Evolutionary conservation across 2,113 vertebrate species (phyloP), one percentile per base, ranked within the genome.

Genomic region (Pterocles burchelli): DNA sequence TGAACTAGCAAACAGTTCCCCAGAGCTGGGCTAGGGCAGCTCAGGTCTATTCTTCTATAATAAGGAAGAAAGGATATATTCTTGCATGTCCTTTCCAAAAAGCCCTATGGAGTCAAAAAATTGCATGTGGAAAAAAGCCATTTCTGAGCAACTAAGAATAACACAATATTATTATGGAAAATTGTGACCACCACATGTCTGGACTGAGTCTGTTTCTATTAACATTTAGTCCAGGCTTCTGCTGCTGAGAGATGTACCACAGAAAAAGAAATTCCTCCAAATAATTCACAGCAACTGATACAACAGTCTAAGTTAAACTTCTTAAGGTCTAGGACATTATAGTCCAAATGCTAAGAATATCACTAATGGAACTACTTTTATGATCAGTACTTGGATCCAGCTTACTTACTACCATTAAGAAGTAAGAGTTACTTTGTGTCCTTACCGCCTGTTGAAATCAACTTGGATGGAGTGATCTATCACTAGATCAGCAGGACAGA

Each of bases 391-490:
- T 12, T 41, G 11, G 22, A 45, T 57, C 10, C 54, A 59, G 33
- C 36, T 93, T 58, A 49, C 18, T 34, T 83, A n/a, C 31, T 82
- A 90, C 46, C 45, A 73, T 34, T 59, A 51, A 85, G 36, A 80
- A 61, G 10, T 21, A 63, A 48, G 22, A 86, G 55, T 55, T 26
- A 29, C 18, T 71, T 89, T 82, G 72, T 83, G 63, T 52, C 84
- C 98, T 98, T 97, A 99, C 99, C 99, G 98, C 91, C 99, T 98
- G 97, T 98, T 99, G 94, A 99, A 99, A 97, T 99, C 99, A 81
- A 99, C 99, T 92, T 99, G 99, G 96, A 99, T 99, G 95, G 99
- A 99, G 93, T 99, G 99, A 97, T 99, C 99, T 58, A 99, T 99
- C 92, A 99, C 99, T 0, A 99, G 98, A 92, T 99, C 99, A n/a